Evolutionary conservation across 2,113 vertebrate species (phyloP), one percentile per base, ranked within the genome.

Genomic region (Ovibos moschatus): DNA sequence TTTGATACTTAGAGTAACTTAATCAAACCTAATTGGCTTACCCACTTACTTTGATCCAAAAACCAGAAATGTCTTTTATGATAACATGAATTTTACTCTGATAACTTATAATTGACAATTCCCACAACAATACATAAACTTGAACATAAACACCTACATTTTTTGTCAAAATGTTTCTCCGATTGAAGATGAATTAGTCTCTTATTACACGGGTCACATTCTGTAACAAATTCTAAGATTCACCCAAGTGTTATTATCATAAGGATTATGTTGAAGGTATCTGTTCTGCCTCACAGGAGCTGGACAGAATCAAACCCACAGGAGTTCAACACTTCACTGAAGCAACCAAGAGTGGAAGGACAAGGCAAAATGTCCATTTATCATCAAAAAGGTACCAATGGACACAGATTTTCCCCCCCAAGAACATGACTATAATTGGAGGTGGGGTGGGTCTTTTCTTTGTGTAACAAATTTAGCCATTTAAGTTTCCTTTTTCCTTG

Each of bases 101-200:
- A 40, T 76, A 95, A 95, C 55, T 71, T 90, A 60, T 60, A 94
- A 97, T 67, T 89, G 93, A 67, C 76, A 97, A 50, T 76, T 98
- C 57, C 51, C 21, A 84, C 50, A 95, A 95, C 45, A 92, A 67
- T 43, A 89, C 45, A 92, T 71, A 89, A 67, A 96, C 83, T 55
- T 97, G 67, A 96, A 97, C 95, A 96, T 86, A 97, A 97, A 97
- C 79, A 87, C 76, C 45, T 9, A 51, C 30, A 71, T 64, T 86
- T 89, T 86, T 91, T 96, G 91, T 89, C 76, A 96, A 95, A 97
- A 96, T 89, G 78, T 74, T 93, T 97, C 74, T 87, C 55, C 84
- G 21, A 87, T 50, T 92, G 57, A 90, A 95, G 82, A 95, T 76
- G 92, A 96, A 91, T 79, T 27, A 71, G 92, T 91, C 60, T 78